phyloP scores from a whole-genome alignment of 2,888 invertebrate species.

The Volucella inanis region DNA sequence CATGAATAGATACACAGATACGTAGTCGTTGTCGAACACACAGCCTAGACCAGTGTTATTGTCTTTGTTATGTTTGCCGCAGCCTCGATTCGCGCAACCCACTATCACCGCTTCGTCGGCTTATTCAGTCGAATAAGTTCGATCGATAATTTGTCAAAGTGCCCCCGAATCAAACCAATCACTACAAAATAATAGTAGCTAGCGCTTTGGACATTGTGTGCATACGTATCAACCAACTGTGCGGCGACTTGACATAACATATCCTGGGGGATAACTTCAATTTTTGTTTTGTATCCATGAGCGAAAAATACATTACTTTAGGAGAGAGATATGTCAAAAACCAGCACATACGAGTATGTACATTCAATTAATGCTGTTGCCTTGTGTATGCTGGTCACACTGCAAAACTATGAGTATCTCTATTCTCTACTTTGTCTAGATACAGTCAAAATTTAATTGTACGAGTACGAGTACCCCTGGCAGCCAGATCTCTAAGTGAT shows the following conservation, averaged over 20 bases:
- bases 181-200: slow-evolving; percentile 65
- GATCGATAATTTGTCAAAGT: slow-evolving; percentile 75
- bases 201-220: slow-evolving; percentile 42
- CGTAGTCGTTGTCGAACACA: slow-evolving; percentile 30
- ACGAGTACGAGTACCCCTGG: slow-evolving; percentile 5
- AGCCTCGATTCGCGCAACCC: slow-evolving; percentile 16
- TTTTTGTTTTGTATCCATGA: slow-evolving; percentile 34
- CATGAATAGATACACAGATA: slow-evolving; percentile 61
- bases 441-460: slow-evolving; percentile 58
- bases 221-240: slow-evolving; percentile 32
- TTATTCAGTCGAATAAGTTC: slow-evolving; percentile 57
- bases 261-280: slow-evolving; percentile 63
- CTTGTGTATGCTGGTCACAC: slow-evolving; percentile 20
- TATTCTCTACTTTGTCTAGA: slow-evolving; percentile 6
- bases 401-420: no score
- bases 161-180: slow-evolving; percentile 72
- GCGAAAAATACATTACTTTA: background rate
- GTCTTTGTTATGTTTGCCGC: no score
- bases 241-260: slow-evolving; percentile 46
- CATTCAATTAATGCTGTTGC: slow-evolving; percentile 69
- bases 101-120: slow-evolving; percentile 1
- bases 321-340: slow-evolving; percentile 34
- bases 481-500: background rate
- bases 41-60: slow-evolving; percentile 50
- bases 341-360: slow-evolving; percentile 37